phyloP scores from a whole-genome alignment of 92 coral and sea anemone genomes.

The Palythoa grandiflora region DNA sequence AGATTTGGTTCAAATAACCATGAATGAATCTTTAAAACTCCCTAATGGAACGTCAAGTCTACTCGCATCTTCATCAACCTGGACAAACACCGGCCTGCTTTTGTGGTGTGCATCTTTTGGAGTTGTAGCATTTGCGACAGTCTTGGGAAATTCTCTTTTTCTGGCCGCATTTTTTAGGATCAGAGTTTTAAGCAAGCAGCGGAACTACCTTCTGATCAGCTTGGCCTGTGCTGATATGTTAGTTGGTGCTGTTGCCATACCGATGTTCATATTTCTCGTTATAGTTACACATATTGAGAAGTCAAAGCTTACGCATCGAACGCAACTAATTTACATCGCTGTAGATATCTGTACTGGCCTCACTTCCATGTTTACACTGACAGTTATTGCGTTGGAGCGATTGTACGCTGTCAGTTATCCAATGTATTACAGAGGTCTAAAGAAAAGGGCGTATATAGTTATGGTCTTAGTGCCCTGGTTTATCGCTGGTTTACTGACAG shows the following conservation, averaged over 20 bases:
- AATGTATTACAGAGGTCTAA: background rate
- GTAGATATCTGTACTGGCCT: constrained; percentile 34
- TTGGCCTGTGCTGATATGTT: constrained; percentile 29
- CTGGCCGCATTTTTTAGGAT: constrained; percentile 30
- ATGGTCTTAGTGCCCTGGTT: constrained; percentile 18
- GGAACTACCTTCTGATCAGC: constrained; percentile 41
- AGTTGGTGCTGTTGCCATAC: constrained; percentile 35
- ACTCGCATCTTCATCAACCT: background rate
- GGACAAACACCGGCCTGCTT: background rate
- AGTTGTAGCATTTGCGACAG: constrained; percentile 18
- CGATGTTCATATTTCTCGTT: constrained; percentile 16
- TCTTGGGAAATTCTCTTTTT: constrained; percentile 39
- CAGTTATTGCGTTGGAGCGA: constrained; percentile 36
- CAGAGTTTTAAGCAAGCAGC: constrained; percentile 6
- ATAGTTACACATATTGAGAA: background rate
- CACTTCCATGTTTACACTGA: constrained; percentile 25
- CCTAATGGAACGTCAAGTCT: background rate
- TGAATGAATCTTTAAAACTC: constrained; percentile 16
- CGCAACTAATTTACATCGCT: constrained; percentile 6
- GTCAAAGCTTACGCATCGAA: background rate
- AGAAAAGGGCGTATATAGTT: background rate
- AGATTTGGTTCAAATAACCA: background rate
- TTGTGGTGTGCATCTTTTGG: constrained; percentile 39
- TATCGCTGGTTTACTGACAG: constrained; percentile 16
- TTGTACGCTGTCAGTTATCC: constrained; percentile 40